A percentile compares a stretch with the other conserved stretches of the same genome.
These are phyloP conservation scores for Elymnias hypermnestra DNA, from an alignment of 1,140 invertebrate genomes.

Conservation along the genomic window DNA sequence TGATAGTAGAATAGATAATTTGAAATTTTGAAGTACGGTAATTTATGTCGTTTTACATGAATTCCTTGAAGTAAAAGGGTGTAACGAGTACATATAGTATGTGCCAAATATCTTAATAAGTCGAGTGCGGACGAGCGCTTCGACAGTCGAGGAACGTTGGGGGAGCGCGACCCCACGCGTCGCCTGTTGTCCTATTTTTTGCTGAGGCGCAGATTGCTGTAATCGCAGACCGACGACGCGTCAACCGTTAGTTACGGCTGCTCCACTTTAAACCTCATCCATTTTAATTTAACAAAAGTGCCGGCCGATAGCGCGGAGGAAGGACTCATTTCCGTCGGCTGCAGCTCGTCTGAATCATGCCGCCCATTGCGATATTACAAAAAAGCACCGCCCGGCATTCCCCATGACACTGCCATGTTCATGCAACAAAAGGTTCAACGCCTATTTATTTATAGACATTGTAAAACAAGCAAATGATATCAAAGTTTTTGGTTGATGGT, in stretches of 20 bases:
- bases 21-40: no score
- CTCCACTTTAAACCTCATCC: conserved; percentile 74
- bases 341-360: conserved; percentile 41
- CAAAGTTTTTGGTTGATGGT: no score
- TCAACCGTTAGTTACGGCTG: conserved; percentile 68
- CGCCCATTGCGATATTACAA: conserved; percentile 15
- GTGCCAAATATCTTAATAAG: conserved; percentile 15
- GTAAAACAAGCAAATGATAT: no score
- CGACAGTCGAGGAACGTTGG: conserved; percentile 3
- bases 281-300: conserved; percentile 75
- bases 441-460: no score
- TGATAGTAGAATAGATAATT: no score
- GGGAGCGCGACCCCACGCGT: conserved; percentile 52
- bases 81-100: no score
- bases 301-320: conserved; percentile 70
- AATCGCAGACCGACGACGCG: conserved; percentile 55
- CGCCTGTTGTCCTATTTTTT: conserved; percentile 55
- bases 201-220: conserved; percentile 47
- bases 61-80: no score
- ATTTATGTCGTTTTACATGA: no score
- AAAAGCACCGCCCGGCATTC: conserved; percentile 5
- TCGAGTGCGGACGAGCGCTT: conserved; percentile 14
- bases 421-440: no score
- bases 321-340: conserved; percentile 66
- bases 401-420: conserved; percentile 7